phyloP scores from a whole-genome alignment of 1,140 invertebrate genomes.

The Proales similis region DNA sequence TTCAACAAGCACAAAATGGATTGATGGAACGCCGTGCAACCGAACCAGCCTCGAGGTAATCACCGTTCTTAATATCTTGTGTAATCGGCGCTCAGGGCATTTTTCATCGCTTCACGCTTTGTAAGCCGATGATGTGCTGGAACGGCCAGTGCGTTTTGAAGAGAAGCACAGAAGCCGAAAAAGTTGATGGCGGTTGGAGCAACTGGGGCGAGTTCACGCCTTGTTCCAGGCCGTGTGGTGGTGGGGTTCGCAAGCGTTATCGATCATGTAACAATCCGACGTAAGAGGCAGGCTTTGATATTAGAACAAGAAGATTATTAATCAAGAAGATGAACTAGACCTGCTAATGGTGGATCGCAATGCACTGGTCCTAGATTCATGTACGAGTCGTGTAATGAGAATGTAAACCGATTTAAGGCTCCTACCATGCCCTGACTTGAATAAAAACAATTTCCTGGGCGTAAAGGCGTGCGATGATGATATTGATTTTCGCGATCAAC shows the following conservation, averaged over 20 bases:
- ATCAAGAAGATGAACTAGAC: background rate
- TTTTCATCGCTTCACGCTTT: too few species aligned
- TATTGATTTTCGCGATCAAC: slow-evolving; percentile 28
- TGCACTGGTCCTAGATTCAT: slow-evolving; percentile 15
- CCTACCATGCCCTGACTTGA: background rate
- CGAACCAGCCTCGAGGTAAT: too few species aligned
- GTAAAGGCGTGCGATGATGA: background rate
- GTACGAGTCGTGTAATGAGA: slow-evolving; percentile 26
- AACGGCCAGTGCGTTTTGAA: slow-evolving; percentile 29
- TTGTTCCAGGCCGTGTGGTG: slow-evolving; percentile 35
- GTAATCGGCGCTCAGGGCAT: too few species aligned
- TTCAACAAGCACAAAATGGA: slow-evolving; percentile 29
- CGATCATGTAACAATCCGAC: slow-evolving; percentile 34
- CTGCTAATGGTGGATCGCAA: slow-evolving; percentile 33
- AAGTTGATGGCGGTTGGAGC: slow-evolving; percentile 19
- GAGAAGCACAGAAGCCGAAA: background rate
- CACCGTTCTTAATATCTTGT: too few species aligned
- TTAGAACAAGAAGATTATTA: background rate
- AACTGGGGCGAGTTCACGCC: slow-evolving; percentile 19
- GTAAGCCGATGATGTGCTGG: slow-evolving; percentile 1
- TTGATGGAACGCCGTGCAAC: slow-evolving; percentile 26
- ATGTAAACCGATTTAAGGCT: slow-evolving; percentile 2
- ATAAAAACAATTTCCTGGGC: background rate
- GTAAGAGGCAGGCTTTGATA: slow-evolving; percentile 7
- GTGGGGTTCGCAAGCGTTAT: slow-evolving; percentile 23